Evolutionary conservation across 2,113 vertebrate species (phyloP).

Genomic region (Oplegnathus fasciatus): DNA sequence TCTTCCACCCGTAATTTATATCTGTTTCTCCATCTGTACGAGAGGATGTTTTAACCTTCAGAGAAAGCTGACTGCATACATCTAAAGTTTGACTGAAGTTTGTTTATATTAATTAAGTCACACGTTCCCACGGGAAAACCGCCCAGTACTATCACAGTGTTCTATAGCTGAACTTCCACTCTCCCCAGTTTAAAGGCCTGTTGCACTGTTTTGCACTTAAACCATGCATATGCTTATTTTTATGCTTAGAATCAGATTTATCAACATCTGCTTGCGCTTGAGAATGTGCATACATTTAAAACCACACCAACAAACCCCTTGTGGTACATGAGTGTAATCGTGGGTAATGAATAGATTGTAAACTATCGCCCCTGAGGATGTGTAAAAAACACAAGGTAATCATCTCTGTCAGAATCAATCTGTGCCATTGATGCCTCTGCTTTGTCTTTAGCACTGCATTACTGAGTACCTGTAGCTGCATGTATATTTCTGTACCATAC

Average conservation of each 20-base stretch:
- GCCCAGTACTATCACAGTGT: neutral
- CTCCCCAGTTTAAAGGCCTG: no score
- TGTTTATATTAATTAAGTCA: neutral
- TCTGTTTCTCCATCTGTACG: neutral
- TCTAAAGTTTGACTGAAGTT: neutral
- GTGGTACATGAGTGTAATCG: neutral
- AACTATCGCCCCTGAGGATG: neutral
- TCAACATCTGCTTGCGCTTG: neutral
- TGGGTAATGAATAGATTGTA: neutral
- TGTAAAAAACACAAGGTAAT: no score
- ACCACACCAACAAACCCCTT: neutral
- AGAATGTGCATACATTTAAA: neutral
- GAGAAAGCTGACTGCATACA: neutral
- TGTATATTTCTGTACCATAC: neutral
- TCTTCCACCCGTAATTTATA: neutral
- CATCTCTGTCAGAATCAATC: no score
- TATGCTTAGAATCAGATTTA: neutral
- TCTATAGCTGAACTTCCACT: neutral
- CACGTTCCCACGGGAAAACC: neutral
- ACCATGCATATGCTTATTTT: neutral
- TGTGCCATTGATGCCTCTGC: neutral
- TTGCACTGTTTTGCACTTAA: neutral
- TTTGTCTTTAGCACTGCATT: no score
- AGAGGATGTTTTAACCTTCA: neutral
- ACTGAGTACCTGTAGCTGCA: no score